These are phyloP conservation scores for Sebastes kiyomatsui DNA, from an alignment of 2,797 vertebrate genomes.

Conservation along the genomic window DNA sequence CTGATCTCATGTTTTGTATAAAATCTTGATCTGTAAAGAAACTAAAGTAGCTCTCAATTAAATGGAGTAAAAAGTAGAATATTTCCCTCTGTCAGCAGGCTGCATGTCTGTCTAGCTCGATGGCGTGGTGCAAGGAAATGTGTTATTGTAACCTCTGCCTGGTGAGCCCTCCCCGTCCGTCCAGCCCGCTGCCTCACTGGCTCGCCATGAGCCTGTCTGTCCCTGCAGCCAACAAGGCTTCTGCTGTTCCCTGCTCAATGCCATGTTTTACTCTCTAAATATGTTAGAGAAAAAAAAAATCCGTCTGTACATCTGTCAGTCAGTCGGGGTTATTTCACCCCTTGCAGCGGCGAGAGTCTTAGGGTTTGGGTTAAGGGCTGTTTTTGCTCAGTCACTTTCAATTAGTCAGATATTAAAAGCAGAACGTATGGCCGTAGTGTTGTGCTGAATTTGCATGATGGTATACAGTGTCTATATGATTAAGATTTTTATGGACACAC, in stretches of 20 bases:
- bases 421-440: conserved; percentile 29
- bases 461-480: conserved; percentile 28
- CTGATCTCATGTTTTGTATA: neutral
- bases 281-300: conserved; percentile 70
- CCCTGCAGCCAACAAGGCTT: conserved; percentile 79
- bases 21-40: neutral
- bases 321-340: conserved; percentile 64
- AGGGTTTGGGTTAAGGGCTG: conserved; percentile 57
- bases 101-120: conserved; percentile 45
- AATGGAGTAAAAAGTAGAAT: neutral
- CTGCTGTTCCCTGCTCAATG: conserved; percentile 78
- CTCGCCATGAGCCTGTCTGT: conserved; percentile 69
- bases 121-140: conserved; percentile 44
- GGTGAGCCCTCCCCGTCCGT: conserved; percentile 55
- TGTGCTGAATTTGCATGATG: conserved; percentile 34
- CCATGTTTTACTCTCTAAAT: conserved; percentile 76
- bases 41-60: neutral
- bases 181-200: conserved; percentile 74
- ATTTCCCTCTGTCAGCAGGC: conserved; percentile 22
- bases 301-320: conserved; percentile 72
- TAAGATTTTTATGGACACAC: conserved; percentile 32
- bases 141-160: conserved; percentile 79
- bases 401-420: conserved; percentile 62
- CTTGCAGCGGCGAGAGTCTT: conserved; percentile 38
- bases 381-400: conserved; percentile 67